Evolutionary conservation across 1,140 invertebrate genomes (phyloP).

Genomic region (Anastrepha ludens): DNA sequence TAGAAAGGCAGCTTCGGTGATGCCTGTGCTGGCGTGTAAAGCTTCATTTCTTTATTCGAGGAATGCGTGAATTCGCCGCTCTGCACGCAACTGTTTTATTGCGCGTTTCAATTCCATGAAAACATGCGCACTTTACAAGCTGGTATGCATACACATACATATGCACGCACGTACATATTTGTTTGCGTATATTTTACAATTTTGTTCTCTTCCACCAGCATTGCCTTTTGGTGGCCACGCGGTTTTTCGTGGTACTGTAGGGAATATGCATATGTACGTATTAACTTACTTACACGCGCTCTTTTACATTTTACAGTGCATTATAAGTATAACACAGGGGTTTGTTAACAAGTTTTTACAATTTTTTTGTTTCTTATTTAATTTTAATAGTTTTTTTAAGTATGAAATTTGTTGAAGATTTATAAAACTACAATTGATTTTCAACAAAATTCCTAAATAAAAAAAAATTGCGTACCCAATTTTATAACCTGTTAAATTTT

Average conservation of each 20-base stretch:
- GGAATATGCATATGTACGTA: background rate
- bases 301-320: no score
- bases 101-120: background rate
- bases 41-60: background rate
- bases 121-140: background rate
- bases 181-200: background rate
- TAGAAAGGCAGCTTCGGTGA: background rate
- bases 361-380: no score
- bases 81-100: conserved; percentile 7
- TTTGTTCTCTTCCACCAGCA: background rate
- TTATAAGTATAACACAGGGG: no score
- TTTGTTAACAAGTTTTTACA: no score
- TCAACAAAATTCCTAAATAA: no score
- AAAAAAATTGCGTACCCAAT: no score
- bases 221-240: background rate
- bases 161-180: background rate
- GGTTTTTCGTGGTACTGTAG: background rate
- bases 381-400: no score
- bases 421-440: no score
- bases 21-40: background rate
- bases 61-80: conserved; percentile 14
- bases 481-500: no score
- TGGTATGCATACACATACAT: background rate
- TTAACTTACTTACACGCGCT: background rate
- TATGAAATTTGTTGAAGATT: no score